A percentile compares a stretch with the other conserved stretches of the same genome.
Evolutionary conservation across 2,888 invertebrate species (phyloP).

Genomic region (Digitonthophagus gazella): DNA sequence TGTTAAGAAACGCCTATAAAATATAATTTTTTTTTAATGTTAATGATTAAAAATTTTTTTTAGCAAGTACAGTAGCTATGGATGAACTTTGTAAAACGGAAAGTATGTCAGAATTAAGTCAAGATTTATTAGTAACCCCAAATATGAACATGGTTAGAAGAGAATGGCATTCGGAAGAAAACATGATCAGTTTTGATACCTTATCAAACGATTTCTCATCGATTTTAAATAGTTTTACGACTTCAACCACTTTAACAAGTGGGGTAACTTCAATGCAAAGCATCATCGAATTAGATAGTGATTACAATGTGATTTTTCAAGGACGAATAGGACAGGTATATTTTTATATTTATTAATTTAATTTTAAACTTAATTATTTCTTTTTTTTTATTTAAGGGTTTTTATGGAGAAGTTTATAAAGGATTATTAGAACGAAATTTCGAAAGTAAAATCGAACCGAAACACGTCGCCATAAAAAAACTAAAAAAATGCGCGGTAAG

Average conservation of each 20-base stretch:
- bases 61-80: slow-evolving; percentile 9
- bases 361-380: background rate
- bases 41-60: background rate
- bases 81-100: slow-evolving; percentile 1
- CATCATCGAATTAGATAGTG: slow-evolving; percentile 58
- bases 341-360: slow-evolving; percentile 4
- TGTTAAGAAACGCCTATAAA: too few relatives aligned
- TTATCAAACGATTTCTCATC: slow-evolving; percentile 47
- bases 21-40: too few relatives aligned
- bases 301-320: slow-evolving; percentile 60
- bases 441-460: slow-evolving; percentile 53
- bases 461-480: slow-evolving; percentile 68
- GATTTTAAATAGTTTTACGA: slow-evolving; percentile 45
- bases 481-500: slow-evolving; percentile 56
- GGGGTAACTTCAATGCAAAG: slow-evolving; percentile 54
- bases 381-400: slow-evolving; percentile 60
- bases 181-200: slow-evolving; percentile 32
- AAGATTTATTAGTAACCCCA: background rate
- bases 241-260: slow-evolving; percentile 47
- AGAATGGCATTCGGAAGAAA: slow-evolving; percentile 34
- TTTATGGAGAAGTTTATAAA: slow-evolving; percentile 82
- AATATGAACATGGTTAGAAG: background rate
- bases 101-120: background rate
- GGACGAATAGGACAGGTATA: slow-evolving; percentile 60
- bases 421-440: slow-evolving; percentile 65